phyloP scores from a whole-genome alignment of 2,113 vertebrate genomes.

The Pitta sordida region DNA sequence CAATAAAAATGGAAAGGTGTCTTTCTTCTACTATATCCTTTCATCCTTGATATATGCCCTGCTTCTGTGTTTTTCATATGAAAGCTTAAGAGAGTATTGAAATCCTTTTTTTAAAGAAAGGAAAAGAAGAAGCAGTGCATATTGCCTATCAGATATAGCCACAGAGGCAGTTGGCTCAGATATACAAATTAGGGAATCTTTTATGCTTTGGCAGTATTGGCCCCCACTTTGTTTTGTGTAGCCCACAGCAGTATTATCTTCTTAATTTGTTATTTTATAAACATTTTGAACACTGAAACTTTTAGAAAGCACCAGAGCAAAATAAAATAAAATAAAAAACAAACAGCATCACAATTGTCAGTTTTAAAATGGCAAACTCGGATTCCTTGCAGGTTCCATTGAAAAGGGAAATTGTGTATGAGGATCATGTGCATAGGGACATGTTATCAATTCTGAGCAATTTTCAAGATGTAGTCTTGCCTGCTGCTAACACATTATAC shows the following conservation, averaged over 20 bases:
- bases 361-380: constrained; percentile 14
- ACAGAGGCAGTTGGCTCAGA: neutral
- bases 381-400: constrained; percentile 14
- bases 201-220: neutral
- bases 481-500: constrained; percentile 37
- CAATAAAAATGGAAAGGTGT: constrained; percentile 45
- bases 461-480: constrained; percentile 30
- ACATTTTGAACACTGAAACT: neutral
- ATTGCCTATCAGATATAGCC: neutral
- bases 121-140: neutral
- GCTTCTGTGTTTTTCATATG: constrained; percentile 36
- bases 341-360: neutral
- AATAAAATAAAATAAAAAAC: neutral
- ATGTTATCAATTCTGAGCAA: neutral
- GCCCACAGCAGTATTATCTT: neutral
- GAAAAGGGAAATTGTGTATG: constrained; percentile 19
- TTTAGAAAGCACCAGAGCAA: neutral
- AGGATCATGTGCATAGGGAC: constrained; percentile 24
- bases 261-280: constrained; percentile 44
- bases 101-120: constrained; percentile 8
- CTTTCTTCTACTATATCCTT: constrained; percentile 28
- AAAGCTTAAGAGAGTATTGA: constrained; percentile 47
- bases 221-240: neutral
- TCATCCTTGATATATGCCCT: constrained; percentile 46
- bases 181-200: neutral